These are phyloP conservation scores for Cantharis rufa DNA, from an alignment of 2,888 invertebrate genomes.

Conservation along the genomic window DNA sequence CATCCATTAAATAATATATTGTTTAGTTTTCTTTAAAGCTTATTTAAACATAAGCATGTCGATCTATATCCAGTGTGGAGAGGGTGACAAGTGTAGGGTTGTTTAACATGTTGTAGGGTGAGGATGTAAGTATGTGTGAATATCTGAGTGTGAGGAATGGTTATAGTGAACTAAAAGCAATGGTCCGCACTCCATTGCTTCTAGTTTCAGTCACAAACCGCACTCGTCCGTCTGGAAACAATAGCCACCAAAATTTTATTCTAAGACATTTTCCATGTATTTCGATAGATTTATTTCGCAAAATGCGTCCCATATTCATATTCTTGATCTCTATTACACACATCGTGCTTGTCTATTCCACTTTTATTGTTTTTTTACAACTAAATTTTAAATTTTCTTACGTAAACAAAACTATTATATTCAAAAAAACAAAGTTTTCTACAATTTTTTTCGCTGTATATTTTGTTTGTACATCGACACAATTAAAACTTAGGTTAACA, in stretches of 20 bases:
- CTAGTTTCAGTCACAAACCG: constrained; percentile 45
- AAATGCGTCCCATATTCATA: constrained; percentile 26
- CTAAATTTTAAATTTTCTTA: neutral
- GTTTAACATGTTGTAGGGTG: constrained; percentile 24
- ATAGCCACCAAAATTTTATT: constrained; percentile 51
- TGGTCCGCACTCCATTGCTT: constrained; percentile 55
- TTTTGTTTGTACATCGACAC: no score
- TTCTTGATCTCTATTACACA: constrained; percentile 21
- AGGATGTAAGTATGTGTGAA: constrained; percentile 48
- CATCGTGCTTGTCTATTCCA: constrained; percentile 16
- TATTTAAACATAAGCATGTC: neutral
- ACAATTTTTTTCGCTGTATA: neutral
- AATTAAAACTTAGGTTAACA: no score
- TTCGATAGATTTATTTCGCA: constrained; percentile 52
- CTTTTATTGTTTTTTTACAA: constrained; percentile 22
- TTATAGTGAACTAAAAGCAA: constrained; percentile 49
- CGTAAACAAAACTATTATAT: constrained; percentile 23
- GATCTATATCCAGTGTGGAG: constrained; percentile 4
- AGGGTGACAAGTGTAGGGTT: constrained; percentile 13
- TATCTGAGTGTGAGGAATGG: constrained; percentile 53
- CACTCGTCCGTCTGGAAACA: constrained; percentile 43
- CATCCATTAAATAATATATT: neutral
- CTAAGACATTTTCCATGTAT: constrained; percentile 53
- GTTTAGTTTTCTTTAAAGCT: neutral
- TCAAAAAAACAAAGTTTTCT: neutral